Evolutionary conservation across 2,888 invertebrate genomes (phyloP).

Genomic region (Cephonodes hylas): DNA sequence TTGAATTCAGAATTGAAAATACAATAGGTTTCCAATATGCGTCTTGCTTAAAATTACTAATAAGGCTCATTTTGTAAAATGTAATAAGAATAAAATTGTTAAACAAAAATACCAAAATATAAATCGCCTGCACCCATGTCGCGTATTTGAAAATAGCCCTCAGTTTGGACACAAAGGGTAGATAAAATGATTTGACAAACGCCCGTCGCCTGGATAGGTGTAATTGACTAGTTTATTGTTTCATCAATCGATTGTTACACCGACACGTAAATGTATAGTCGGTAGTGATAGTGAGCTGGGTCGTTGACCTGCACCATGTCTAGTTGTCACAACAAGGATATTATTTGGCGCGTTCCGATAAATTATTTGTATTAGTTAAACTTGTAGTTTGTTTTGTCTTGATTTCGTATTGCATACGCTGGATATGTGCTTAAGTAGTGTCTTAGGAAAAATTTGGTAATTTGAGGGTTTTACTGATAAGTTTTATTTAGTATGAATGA

Average conservation of each 20-base stretch:
- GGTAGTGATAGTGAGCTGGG: not conserved
- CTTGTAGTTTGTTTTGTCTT: not conserved
- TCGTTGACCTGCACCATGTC: conserved; percentile 10
- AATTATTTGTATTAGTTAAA: not conserved
- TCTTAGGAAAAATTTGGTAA: no score
- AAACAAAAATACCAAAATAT: not conserved
- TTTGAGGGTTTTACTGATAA: no score
- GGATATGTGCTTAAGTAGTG: no score
- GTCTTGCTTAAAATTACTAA: no score
- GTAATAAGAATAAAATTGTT: no score
- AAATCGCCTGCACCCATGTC: not conserved
- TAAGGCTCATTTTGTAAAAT: no score
- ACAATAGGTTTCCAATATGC: no score
- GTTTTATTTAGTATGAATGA: no score
- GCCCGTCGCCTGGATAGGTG: conserved; percentile 25
- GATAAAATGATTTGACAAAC: conserved; percentile 35
- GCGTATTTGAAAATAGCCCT: conserved; percentile 19
- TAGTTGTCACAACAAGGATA: not conserved
- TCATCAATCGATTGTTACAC: conserved; percentile 22
- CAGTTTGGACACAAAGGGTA: conserved; percentile 35
- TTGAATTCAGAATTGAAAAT: no score
- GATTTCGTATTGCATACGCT: no score
- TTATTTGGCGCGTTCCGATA: not conserved
- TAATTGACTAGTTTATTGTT: conserved; percentile 35
- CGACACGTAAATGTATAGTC: conserved; percentile 11